phyloP scores from a whole-genome alignment of 2,888 invertebrate species.

The Drosophila monieri region DNA sequence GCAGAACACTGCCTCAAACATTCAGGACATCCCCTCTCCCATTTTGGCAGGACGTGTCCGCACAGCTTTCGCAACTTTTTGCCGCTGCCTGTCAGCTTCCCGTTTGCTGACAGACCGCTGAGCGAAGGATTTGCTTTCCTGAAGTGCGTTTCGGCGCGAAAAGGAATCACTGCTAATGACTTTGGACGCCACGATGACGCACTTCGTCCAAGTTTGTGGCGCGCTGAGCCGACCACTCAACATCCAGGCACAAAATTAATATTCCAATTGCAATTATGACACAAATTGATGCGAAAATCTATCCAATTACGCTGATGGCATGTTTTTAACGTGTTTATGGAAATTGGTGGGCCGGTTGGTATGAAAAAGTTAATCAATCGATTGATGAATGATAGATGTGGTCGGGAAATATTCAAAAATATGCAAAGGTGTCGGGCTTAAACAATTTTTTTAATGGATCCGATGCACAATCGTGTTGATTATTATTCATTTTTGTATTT shows the following conservation, averaged over 20 bases:
- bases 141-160: slow-evolving; percentile 22
- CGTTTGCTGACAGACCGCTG: slow-evolving; percentile 16
- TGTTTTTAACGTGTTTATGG: slow-evolving; percentile 14
- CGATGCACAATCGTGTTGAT: not conserved
- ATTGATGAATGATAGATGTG: slow-evolving; percentile 17
- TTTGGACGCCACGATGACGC: slow-evolving; percentile 45
- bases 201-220: slow-evolving; percentile 51
- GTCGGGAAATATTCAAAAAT: not conserved
- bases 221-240: slow-evolving; percentile 36
- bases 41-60: not conserved
- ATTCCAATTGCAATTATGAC: slow-evolving; percentile 30
- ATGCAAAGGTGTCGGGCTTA: not conserved
- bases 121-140: slow-evolving; percentile 29
- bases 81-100: slow-evolving; percentile 11
- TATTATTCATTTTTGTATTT: not conserved
- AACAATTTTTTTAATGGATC: not conserved
- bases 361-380: slow-evolving; percentile 11
- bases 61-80: slow-evolving; percentile 11
- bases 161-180: slow-evolving; percentile 51
- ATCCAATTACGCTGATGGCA: slow-evolving; percentile 29
- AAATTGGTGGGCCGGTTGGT: not conserved
- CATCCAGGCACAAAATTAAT: slow-evolving; percentile 8
- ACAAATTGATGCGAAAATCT: slow-evolving; percentile 31
- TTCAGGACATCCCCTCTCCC: not conserved
- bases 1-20: not conserved